Evolutionary conservation across 2,113 vertebrate genomes (phyloP).

Genomic region (Crotophaga sulcirostris): DNA sequence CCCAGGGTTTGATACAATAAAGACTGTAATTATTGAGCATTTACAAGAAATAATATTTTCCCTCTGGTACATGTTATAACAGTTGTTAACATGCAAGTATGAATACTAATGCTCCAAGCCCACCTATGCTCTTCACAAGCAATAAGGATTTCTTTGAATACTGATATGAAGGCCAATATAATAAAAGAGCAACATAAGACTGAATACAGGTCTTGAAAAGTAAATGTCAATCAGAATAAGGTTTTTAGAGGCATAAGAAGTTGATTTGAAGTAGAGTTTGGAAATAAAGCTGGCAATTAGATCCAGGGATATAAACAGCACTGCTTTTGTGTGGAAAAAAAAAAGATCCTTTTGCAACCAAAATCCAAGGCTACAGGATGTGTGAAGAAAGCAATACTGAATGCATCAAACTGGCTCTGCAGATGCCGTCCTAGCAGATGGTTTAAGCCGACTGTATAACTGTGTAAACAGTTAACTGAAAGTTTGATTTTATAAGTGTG

Average conservation of each 20-base stretch:
- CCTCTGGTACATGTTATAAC: constrained; percentile 61
- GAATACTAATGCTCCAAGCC: constrained; percentile 63
- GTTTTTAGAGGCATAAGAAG: neutral
- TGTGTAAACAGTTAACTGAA: constrained; percentile 59
- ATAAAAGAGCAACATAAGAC: constrained; percentile 35
- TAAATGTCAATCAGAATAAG: constrained; percentile 58
- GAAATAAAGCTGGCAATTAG: constrained; percentile 55
- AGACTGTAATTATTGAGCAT: constrained; percentile 78
- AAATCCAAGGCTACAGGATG: constrained; percentile 46
- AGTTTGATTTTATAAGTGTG: constrained; percentile 63
- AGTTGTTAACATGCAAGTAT: constrained; percentile 60
- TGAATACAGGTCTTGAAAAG: constrained; percentile 52
- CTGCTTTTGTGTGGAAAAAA: constrained; percentile 20
- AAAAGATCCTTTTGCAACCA: constrained; percentile 28
- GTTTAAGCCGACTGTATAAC: constrained; percentile 41
- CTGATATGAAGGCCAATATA: constrained; percentile 21
- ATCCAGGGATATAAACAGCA: constrained; percentile 46
- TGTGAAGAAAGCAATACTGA: constrained; percentile 31
- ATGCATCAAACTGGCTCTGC: constrained; percentile 4
- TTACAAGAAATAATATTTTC: constrained; percentile 79
- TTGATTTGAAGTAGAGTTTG: constrained; percentile 34
- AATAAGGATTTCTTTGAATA: constrained; percentile 8
- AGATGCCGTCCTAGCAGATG: constrained; percentile 38
- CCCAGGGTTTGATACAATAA: constrained; percentile 74
- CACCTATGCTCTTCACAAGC: constrained; percentile 30